Base-by-base conservation (phyloP, 2,888 invertebrate species). In the Campaea margaritaria region DNA sequence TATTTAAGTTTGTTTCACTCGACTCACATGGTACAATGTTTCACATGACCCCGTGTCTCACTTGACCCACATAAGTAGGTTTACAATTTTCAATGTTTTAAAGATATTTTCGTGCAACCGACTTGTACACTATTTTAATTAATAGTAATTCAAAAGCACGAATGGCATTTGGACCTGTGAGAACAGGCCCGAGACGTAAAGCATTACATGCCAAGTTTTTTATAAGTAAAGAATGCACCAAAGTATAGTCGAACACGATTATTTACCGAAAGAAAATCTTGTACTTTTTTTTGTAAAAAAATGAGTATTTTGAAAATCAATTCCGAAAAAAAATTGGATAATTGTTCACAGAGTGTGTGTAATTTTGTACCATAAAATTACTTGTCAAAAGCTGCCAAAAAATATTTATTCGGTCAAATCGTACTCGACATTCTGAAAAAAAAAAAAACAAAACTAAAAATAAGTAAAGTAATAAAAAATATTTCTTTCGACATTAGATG, bases 81-180 rank as follows among this genome's bases (percentile, higher is more conserved):
- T 2, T 21, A 10, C 7, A 36, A 13, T 4, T 14, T 31, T 31
- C 12, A 14, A 31, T 28, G 11, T 55, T 27, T 58, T 49, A 42
- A 63, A 71, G 69, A 74, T 52, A 73, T 67, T 61, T 72, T 70
- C 65, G 68, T 53, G 58, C 45, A 51, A 74, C 61, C 65, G 69
- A 71, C 65, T 62, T 55, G 31, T 31, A 65, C 57, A 64, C 73
- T 76, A 73, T 69, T 69, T 69, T 73, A 73, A 74, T 73, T 72
- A 74, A 74, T 70, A 78, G 74, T 79, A 60, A 61, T 83, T 81
- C 78, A 86, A 86, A 89, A 90, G 90, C 90, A 90, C 90, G 77
- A 84, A 84, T 84, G 87, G 89, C 87, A 75, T 71, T 73, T 76
- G 83, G 73, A 74, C 65, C 51, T 56, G 54, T 51, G 57, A 66